Percentiles rank a stretch among this genome's conserved stretches.
These are phyloP conservation scores for Leptura quadrifasciata DNA, from an alignment of 2,888 invertebrate genomes.

Conservation along the genomic window DNA sequence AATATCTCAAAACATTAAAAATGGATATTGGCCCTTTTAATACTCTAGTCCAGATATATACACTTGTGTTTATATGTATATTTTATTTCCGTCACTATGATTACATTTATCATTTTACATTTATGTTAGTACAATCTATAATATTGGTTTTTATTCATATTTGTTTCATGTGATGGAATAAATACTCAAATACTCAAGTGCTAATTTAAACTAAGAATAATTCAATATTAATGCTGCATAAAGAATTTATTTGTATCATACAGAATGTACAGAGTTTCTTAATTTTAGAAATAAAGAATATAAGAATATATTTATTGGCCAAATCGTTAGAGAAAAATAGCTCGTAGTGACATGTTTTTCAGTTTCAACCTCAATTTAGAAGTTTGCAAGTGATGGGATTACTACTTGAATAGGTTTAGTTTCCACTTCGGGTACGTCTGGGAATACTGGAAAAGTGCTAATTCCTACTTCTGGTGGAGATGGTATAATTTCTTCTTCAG, in stretches of 20 bases:
- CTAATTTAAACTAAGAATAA: neutral
- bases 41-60: too few species aligned
- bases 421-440: neutral
- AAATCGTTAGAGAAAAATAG: neutral
- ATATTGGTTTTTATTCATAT: too few species aligned
- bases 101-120: too few species aligned
- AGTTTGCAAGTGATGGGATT: neutral
- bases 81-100: too few species aligned
- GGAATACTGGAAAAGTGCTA: neutral
- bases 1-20: too few species aligned
- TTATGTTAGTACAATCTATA: too few species aligned
- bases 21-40: too few species aligned
- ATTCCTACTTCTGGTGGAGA: neutral
- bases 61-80: too few species aligned
- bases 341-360: neutral
- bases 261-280: neutral
- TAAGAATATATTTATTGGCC: neutral
- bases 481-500: too few species aligned
- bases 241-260: neutral
- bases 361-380: neutral
- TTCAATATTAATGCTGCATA: neutral
- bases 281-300: neutral
- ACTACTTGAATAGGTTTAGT: neutral
- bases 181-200: too few species aligned
- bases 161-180: too few species aligned